Evolutionary conservation across 2,888 invertebrate genomes (phyloP).

Genomic region (Chirona hameri): DNA sequence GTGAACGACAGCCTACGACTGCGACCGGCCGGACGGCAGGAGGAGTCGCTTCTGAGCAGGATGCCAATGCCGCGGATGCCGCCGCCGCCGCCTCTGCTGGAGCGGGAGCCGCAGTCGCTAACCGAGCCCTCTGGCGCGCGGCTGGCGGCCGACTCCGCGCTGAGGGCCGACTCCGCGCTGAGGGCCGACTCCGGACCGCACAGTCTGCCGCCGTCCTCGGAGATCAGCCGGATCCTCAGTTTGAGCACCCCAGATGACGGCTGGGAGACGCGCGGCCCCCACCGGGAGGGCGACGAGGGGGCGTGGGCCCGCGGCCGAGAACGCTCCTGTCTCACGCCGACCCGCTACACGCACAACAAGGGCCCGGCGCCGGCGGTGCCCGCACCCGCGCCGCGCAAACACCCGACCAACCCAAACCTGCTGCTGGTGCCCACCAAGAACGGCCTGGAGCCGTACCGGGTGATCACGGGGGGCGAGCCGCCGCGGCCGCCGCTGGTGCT

Average conservation of each 20-base stretch:
- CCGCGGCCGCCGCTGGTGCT: conserved; percentile 7
- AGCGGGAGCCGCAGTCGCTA: background rate
- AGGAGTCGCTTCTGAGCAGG: background rate
- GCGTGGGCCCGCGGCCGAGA: background rate
- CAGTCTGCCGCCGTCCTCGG: background rate
- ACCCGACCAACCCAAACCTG: conserved; percentile 36
- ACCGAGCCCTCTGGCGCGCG: background rate
- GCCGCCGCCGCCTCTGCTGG: background rate
- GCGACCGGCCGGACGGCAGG: background rate
- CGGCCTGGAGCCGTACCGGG: conserved; percentile 37
- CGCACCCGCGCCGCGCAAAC: conserved; percentile 35
- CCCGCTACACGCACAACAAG: conserved; percentile 33
- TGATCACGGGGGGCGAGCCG: conserved; percentile 28
- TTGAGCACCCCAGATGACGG: conserved; percentile 9
- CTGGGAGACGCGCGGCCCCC: background rate
- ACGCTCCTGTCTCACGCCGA: background rate
- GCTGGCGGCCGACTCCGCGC: background rate
- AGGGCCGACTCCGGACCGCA: background rate
- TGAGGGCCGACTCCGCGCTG: background rate
- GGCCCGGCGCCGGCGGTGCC: conserved; percentile 36
- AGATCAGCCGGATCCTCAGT: conserved; percentile 8
- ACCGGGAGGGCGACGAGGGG: conserved; percentile 25
- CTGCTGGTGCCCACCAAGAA: conserved; percentile 41
- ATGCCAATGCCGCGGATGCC: background rate
- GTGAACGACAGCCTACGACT: background rate